Percentiles rank a stretch among this genome's conserved stretches.
phyloP scores from a whole-genome alignment of 2,113 vertebrate species.

The Balaeniceps rex region DNA sequence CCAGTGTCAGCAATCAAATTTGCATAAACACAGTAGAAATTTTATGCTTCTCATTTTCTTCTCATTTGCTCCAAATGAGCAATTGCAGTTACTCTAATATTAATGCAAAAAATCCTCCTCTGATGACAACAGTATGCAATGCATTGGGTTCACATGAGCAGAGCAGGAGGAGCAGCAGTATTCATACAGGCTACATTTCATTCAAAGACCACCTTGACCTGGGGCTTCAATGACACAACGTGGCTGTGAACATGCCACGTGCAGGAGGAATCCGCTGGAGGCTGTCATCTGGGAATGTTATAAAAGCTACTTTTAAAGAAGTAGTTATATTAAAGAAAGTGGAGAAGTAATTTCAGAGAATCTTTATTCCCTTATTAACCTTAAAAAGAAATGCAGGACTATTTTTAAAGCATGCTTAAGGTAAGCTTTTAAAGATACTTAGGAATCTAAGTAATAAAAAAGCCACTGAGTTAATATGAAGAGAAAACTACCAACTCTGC shows the following conservation, averaged over 20 bases:
- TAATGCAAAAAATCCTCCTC: background rate
- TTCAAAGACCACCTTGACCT: rapidly evolving
- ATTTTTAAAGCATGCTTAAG: background rate
- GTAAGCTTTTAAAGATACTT: background rate
- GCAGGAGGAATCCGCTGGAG: background rate
- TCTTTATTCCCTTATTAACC: background rate
- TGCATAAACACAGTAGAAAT: background rate
- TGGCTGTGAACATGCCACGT: rapidly evolving
- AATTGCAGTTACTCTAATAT: background rate
- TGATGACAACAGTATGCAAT: background rate
- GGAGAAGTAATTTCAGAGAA: background rate
- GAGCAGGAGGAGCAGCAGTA: background rate
- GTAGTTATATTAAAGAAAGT: background rate
- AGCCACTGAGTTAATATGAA: background rate
- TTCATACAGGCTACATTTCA: background rate
- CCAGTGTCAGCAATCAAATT: background rate
- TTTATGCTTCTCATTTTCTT: background rate
- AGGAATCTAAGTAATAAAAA: background rate
- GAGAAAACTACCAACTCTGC: background rate
- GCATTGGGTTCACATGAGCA: background rate
- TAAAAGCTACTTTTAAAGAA: background rate
- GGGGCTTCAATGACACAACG: background rate
- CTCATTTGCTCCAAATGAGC: background rate
- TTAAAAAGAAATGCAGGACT: background rate
- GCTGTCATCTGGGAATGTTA: background rate